These are phyloP conservation scores for Drosophila pachea DNA, from an alignment of 1,140 invertebrate species.

Conservation along the genomic window DNA sequence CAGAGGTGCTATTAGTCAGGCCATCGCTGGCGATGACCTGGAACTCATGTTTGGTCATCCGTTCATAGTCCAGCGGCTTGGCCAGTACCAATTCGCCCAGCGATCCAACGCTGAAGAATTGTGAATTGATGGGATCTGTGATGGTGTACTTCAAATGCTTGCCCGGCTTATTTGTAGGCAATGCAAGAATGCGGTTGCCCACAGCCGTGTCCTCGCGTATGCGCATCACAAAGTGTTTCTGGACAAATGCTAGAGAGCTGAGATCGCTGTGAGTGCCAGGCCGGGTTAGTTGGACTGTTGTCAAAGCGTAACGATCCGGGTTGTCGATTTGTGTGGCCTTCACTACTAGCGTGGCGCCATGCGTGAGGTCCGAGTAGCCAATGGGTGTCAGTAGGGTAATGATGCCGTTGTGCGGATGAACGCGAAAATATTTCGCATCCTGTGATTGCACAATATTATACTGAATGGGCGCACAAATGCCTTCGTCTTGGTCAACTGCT, in stretches of 20 bases:
- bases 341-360: conserved; percentile 85
- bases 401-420: conserved; percentile 83
- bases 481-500: conserved; percentile 86
- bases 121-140: conserved; percentile 69
- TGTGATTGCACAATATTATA: conserved; percentile 82
- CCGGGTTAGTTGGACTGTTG: conserved; percentile 85
- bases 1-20: conserved; percentile 79
- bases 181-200: conserved; percentile 84
- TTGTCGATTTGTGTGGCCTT: conserved; percentile 93
- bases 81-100: conserved; percentile 89
- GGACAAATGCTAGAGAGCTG: conserved; percentile 83
- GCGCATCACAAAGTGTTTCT: conserved; percentile 85
- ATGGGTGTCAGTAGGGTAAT: conserved; percentile 82
- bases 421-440: conserved; percentile 78
- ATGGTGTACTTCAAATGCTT: conserved; percentile 80
- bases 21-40: conserved; percentile 92
- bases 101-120: conserved; percentile 84
- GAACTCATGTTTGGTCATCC: conserved; percentile 85
- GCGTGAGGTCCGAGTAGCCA: conserved; percentile 82
- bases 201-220: conserved; percentile 88
- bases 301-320: conserved; percentile 90
- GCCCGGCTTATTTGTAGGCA: conserved; percentile 83
- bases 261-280: conserved; percentile 78
- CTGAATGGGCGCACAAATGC: conserved; percentile 85
- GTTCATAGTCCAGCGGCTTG: conserved; percentile 90